Conservation (phyloP, 1,140 invertebrate species). For the Drosophila ficusphila region DNA sequence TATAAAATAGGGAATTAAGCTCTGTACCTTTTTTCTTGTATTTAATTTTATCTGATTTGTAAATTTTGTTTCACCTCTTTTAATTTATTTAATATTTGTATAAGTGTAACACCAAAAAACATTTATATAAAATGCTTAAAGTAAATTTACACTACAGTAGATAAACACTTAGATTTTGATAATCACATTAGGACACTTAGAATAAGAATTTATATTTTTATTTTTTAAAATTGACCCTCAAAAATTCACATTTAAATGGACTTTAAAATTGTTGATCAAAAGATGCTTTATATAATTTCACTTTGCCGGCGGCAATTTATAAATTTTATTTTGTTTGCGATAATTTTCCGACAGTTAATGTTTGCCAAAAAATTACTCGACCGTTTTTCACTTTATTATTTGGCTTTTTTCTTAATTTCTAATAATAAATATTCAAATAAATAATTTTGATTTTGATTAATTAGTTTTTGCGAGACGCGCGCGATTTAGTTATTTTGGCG, state of each 20-base stretch:
- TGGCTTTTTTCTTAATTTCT: constrained; percentile 7
- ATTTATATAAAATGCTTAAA: constrained; percentile 24
- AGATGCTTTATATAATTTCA: constrained; percentile 5
- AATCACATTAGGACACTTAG: constrained; percentile 37
- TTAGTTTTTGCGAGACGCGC: constrained; percentile 5
- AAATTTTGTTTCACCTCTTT: neutral
- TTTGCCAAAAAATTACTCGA: constrained; percentile 5
- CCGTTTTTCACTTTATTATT: constrained; percentile 7
- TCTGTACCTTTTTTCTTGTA: constrained; percentile 4
- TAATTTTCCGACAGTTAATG: constrained; percentile 9
- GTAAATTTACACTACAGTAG: constrained; percentile 30
- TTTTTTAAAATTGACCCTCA: constrained; percentile 38
- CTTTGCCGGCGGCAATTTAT: constrained; percentile 54
- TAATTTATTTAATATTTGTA: neutral
- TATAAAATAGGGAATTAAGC: neutral
- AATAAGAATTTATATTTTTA: neutral
- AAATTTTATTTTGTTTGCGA: neutral
- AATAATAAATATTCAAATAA: constrained; percentile 1
- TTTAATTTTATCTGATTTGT: neutral
- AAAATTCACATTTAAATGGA: constrained; percentile 39
- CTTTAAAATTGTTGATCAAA: constrained; percentile 22
- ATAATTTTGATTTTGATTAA: constrained; percentile 26
- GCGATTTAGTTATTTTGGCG: constrained; percentile 20
- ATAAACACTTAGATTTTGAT: constrained; percentile 38
- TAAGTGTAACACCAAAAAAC: constrained; percentile 21